Percentiles rank a stretch among this genome's conserved stretches.
phyloP scores from a whole-genome alignment of 2,888 invertebrate species.

The Cybosia mesomella region DNA sequence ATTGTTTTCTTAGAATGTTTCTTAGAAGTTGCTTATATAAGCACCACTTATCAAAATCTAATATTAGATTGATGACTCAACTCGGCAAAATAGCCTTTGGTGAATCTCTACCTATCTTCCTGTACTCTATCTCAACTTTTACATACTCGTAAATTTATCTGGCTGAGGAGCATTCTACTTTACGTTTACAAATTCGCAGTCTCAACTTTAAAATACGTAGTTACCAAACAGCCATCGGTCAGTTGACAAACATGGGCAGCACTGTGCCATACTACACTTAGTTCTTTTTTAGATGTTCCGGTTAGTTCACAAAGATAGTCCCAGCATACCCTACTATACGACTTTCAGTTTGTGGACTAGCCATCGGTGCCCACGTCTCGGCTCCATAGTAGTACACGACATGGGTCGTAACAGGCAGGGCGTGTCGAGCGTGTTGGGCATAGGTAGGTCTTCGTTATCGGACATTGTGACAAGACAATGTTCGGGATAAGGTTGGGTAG shows the following conservation, averaged over 20 bases:
- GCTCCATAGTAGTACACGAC: background rate
- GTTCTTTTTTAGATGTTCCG: too few relatives aligned
- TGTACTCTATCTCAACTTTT: background rate
- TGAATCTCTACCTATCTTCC: background rate
- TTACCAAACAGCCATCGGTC: background rate
- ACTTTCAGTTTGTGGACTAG: background rate
- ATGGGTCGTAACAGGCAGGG: background rate
- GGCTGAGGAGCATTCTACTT: background rate
- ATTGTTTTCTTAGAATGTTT: conserved; percentile 12
- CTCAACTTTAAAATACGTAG: background rate
- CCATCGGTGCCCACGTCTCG: too few relatives aligned
- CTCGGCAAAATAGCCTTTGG: background rate
- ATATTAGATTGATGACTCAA: background rate
- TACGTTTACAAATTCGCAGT: background rate
- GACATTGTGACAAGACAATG: background rate
- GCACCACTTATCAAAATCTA: background rate
- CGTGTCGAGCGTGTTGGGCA: background rate
- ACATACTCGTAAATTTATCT: background rate
- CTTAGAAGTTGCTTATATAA: conserved; percentile 3
- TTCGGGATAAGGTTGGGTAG: background rate
- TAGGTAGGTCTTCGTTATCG: background rate
- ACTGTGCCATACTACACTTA: too few relatives aligned
- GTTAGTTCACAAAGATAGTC: too few relatives aligned
- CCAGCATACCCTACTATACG: too few relatives aligned
- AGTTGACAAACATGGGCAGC: too few relatives aligned